Evolutionary conservation across 2,113 vertebrate genomes (phyloP).

Genomic region (Archilochus colubris): DNA sequence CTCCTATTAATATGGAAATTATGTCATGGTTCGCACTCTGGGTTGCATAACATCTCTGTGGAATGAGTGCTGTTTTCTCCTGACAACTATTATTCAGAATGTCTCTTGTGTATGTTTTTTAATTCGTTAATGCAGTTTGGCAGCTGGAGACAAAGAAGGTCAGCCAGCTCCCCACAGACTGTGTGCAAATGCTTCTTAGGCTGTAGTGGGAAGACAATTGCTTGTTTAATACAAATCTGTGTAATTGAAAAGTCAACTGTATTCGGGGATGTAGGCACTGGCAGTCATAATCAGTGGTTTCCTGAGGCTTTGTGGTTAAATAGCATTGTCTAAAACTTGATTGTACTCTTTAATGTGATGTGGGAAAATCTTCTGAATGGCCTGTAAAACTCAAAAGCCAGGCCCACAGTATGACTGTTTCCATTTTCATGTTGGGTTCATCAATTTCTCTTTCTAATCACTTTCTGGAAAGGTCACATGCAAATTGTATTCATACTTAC

Average conservation of each 20-base stretch:
- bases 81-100: not conserved
- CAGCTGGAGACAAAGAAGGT: not conserved
- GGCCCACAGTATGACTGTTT: not conserved
- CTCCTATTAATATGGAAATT: not conserved
- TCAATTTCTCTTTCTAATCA: not conserved
- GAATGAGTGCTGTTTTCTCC: not conserved
- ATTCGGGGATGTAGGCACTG: not conserved
- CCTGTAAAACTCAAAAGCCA: not conserved
- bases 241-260: not conserved
- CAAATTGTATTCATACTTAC: not conserved
- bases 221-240: not conserved
- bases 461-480: not conserved
- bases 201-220: not conserved
- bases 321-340: not conserved
- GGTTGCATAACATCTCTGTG: not conserved
- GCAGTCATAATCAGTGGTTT: not conserved
- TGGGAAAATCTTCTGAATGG: not conserved
- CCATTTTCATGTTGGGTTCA: not conserved
- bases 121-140: not conserved
- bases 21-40: not conserved
- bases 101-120: not conserved
- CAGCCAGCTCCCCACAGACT: constrained; percentile 4
- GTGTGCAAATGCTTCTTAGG: not conserved
- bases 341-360: not conserved
- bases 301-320: constrained; percentile 6